Evolutionary conservation across 1,140 invertebrate species (phyloP), one percentile per base, ranked within the genome.

Genomic region (Heliconius congener): DNA sequence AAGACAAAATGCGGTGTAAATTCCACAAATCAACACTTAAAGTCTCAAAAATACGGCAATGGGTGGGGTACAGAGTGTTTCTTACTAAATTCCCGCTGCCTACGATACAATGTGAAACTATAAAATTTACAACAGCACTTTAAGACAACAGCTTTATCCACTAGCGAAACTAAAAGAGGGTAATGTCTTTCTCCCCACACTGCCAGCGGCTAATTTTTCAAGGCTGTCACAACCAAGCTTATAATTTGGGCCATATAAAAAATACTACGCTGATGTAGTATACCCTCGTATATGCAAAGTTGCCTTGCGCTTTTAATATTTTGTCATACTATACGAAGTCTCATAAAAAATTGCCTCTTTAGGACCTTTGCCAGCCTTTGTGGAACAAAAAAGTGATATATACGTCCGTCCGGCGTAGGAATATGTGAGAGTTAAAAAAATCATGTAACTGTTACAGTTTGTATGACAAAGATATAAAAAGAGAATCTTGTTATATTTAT

Each of bases 171-270:
- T 42, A 70, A 77, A 55, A 81, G 76, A 77, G 52, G 79, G 76
- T 81, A 81, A 77, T 74, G 75, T 72, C 74, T 81, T 80, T 80
- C 46, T 39, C 60, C 52, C 27, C 74, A 46, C 42, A 46, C n/a
- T 71, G 75, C 71, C 75, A 52, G 55, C 34, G 57, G 30, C 71
- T 81, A 73, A 81, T 81, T 81, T 81, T 81, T 81, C 79, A 81
- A 52, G 39, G 79, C 79, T 81, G 79, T 81, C 79, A 81, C 70
- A 72, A 42, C 75, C 79, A 81, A 76, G 79, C 74, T 81, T 81
- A 81, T 77, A 81, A 81, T 81, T 81, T 77, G 79, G 79, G 76
- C 71, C 76, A 81, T 77, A 55, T 81, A 72, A 81, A 81, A 77
- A 77, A 81, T n/a, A 27, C 75, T 72, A 77, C 71, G 52, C 76